Evolutionary conservation across 2,113 vertebrate species (phyloP), one percentile per base, ranked within the genome.

Genomic region (Nothocercus nigrocapillus): DNA sequence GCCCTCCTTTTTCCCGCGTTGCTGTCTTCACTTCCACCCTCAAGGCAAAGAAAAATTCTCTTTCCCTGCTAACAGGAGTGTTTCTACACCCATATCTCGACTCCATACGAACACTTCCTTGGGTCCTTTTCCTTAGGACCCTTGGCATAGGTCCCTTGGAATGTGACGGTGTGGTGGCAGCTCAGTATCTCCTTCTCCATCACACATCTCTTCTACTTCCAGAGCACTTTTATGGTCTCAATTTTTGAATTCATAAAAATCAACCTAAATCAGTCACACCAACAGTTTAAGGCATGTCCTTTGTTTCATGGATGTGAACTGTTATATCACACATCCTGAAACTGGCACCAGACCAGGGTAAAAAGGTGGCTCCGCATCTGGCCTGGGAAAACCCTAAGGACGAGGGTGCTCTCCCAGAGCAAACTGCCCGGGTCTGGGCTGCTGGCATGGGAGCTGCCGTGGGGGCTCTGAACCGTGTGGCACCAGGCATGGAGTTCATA

Each of bases 231-330:
- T 32, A 49, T 17, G 38, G 56, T 34, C 28, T 22, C 20, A 19
- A 18, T 59, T 87, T 70, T 44, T 62, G n/a, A 54, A 19, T 45
- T 61, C 34, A 9, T 53, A 45, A 1, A 5, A 61, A 72, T 13
- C 40, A 82, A 21, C 6, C 9, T 24, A 58, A 16, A 32, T 51
- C 34, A 58, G 8, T 56, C 53, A 45, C 36, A 34, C 12, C 53
- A 25, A 32, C 6, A 36, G 20, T 24, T 38, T 0, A 0, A 80
- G 27, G 34, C 6, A 18, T 0, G 2, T 34, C 28, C 59, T 78
- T 83, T 63, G 34, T 34, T 61, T 66, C 13, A 76, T 45, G 58
- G 63, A 32, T 1, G 4, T 34, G 73, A 40, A 4, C 7, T 27
- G 51, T 45, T 51, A 15, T 56, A 44, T 34, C 45, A 20, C n/a